Conservation (phyloP, 2,113 vertebrate species). For the Nibea coibor region DNA sequence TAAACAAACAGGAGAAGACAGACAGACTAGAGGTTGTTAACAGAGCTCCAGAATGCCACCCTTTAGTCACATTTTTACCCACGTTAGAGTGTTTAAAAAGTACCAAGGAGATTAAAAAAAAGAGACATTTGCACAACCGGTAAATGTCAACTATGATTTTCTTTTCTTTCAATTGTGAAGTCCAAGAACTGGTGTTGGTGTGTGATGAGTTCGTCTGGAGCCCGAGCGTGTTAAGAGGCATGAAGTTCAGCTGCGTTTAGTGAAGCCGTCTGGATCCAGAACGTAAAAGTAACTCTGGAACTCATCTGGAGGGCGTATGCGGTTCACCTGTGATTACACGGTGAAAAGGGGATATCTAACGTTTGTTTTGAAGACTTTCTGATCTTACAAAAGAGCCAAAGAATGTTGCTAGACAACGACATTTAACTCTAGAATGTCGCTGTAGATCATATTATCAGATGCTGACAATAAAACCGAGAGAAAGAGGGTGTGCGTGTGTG, state of each 20-base stretch:
- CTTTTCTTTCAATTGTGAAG: not conserved
- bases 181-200: not conserved
- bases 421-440: not conserved
- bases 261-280: not conserved
- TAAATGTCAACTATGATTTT: conserved; percentile 5
- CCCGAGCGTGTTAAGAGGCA: not conserved
- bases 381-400: not conserved
- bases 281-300: not conserved
- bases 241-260: conserved; percentile 5
- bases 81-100: conserved; percentile 6
- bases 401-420: not conserved
- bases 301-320: not conserved
- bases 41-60: not conserved
- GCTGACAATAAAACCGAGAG: conserved; percentile 4
- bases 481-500: not conserved
- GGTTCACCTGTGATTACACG: not conserved
- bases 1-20: not conserved
- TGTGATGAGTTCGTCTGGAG: not conserved
- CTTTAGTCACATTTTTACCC: not conserved
- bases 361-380: not conserved
- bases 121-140: not conserved
- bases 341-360: not conserved
- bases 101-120: not conserved
- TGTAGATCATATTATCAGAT: not conserved
- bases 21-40: not conserved